Evolutionary conservation across 2,113 vertebrate genomes (phyloP).

Genomic region (Kryptolebias marmoratus): DNA sequence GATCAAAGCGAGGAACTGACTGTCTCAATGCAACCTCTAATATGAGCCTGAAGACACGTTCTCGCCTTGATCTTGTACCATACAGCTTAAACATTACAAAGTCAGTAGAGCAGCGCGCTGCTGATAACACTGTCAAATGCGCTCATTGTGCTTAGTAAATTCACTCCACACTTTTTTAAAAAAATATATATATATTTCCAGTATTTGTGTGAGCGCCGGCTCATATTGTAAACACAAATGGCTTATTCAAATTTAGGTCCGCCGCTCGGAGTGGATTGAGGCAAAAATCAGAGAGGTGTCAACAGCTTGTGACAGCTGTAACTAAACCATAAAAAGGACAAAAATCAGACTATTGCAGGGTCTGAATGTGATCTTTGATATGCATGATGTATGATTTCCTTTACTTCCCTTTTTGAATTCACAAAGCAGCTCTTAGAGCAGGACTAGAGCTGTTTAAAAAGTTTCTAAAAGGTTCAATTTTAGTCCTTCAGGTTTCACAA

Average conservation of each 20-base stretch:
- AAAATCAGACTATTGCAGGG: slow-evolving; percentile 55
- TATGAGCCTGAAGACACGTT: slow-evolving; percentile 78
- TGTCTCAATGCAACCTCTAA: slow-evolving; percentile 80
- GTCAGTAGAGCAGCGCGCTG: slow-evolving; percentile 72
- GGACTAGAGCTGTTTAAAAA: background rate
- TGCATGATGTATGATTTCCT: slow-evolving; percentile 46
- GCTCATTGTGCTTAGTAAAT: slow-evolving; percentile 76
- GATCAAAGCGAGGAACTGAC: slow-evolving; percentile 82
- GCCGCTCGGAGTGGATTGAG: slow-evolving; percentile 68
- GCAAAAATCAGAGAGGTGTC: slow-evolving; percentile 70
- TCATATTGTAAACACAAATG: slow-evolving; percentile 80
- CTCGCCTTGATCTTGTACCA: slow-evolving; percentile 79
- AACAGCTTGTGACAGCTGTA: slow-evolving; percentile 55
- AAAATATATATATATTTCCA: background rate
- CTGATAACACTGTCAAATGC: slow-evolving; percentile 76
- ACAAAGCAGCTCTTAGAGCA: slow-evolving; percentile 8
- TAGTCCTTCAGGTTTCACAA: background rate
- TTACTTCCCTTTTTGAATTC: slow-evolving; percentile 4
- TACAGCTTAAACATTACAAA: slow-evolving; percentile 76
- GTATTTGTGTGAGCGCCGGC: slow-evolving; percentile 66
- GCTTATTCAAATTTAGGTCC: slow-evolving; percentile 80
- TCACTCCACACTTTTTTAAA: slow-evolving; percentile 51
- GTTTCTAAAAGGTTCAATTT: background rate
- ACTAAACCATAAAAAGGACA: slow-evolving; percentile 64
- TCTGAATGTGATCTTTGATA: slow-evolving; percentile 40